Evolutionary conservation across 2,797 vertebrate species (phyloP).

Genomic region (Tamandua tetradactyla): DNA sequence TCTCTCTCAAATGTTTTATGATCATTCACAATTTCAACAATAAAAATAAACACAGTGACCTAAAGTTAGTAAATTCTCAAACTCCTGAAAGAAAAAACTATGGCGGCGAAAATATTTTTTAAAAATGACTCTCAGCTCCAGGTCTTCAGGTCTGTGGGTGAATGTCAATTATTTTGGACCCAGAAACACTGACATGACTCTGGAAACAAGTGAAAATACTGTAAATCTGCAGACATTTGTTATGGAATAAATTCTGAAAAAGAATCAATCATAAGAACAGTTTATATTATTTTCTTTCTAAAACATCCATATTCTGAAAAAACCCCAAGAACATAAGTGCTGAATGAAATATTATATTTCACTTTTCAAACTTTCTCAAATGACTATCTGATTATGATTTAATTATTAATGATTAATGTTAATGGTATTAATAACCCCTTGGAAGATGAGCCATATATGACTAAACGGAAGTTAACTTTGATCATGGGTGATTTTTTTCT

Average conservation of each 20-base stretch:
- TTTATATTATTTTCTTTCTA: conserved; percentile 28
- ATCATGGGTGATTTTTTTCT: no score
- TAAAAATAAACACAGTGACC: neutral
- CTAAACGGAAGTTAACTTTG: neutral
- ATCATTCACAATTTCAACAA: conserved; percentile 26
- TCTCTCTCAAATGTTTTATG: neutral
- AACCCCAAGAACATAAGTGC: neutral
- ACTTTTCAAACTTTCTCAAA: conserved; percentile 35
- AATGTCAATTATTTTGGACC: neutral
- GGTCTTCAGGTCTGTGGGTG: neutral
- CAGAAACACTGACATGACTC: neutral
- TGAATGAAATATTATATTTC: conserved; percentile 13
- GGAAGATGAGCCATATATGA: conserved; percentile 3
- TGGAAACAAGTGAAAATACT: neutral
- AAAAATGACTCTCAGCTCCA: neutral
- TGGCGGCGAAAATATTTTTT: neutral
- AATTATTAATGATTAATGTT: neutral
- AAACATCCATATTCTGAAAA: neutral
- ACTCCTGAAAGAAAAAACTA: neutral
- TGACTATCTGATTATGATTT: neutral
- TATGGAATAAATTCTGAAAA: neutral
- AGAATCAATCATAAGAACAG: neutral
- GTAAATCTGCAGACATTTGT: neutral
- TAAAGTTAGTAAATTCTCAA: neutral
- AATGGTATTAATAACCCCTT: conserved; percentile 3